A percentile compares a stretch with the other conserved stretches of the same genome.
phyloP scores from a whole-genome alignment of 2,888 invertebrate species.

The Eudasyphora cyanicolor region DNA sequence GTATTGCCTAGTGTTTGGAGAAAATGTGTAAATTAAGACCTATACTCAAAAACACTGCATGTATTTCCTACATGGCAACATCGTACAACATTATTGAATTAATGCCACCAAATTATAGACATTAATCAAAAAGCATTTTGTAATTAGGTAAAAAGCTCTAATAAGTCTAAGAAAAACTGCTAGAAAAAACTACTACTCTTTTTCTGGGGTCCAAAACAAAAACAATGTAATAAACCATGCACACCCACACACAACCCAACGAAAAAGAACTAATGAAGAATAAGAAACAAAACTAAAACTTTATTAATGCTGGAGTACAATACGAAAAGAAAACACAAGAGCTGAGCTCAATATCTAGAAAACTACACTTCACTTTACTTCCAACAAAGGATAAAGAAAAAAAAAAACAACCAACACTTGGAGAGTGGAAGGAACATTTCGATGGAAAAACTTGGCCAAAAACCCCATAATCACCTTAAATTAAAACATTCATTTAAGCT shows the following conservation, averaged over 20 bases:
- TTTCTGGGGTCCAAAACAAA: constrained; percentile 31
- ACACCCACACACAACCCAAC: constrained; percentile 12
- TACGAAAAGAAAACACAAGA: constrained; percentile 10
- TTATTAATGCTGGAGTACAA: constrained; percentile 63
- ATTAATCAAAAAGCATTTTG: constrained; percentile 62
- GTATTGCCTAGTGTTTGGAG: constrained; percentile 2
- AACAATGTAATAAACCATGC: constrained; percentile 35
- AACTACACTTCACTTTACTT: background rate
- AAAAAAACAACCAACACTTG: constrained; percentile 7
- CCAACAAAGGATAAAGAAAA: background rate
- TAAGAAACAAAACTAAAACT: constrained; percentile 49
- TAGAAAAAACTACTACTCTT: constrained; percentile 50
- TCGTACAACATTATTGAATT: constrained; percentile 53
- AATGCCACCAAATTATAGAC: constrained; percentile 60
- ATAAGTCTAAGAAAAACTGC: constrained; percentile 37
- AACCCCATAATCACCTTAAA: constrained; percentile 55
- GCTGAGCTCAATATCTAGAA: constrained; percentile 13
- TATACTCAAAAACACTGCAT: too few species aligned
- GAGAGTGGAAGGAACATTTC: background rate
- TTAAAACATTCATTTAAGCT: constrained; percentile 40
- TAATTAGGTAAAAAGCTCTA: constrained; percentile 61
- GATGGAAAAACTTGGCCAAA: constrained; percentile 26
- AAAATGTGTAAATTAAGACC: background rate
- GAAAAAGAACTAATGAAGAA: constrained; percentile 55
- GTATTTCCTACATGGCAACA: background rate